Evolutionary conservation across 2,797 vertebrate species (phyloP), one percentile per base, ranked within the genome.

Genomic region (Graptemys geographica): DNA sequence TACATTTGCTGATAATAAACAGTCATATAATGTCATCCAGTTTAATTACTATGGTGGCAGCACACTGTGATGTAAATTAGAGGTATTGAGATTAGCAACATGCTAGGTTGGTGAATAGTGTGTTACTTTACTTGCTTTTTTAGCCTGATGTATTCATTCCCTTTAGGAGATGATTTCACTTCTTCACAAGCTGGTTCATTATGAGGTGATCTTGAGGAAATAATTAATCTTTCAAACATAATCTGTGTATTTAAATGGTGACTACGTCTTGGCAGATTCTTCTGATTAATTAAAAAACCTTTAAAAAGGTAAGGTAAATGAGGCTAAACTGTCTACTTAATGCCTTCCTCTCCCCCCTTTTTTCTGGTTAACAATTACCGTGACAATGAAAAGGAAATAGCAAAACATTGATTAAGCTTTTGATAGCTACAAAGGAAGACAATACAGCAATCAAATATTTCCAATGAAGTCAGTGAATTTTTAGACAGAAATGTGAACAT

Each of bases 51-150:
- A 69, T 52, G 72, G 84, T 11, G 95, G 87, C 76, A 52, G 84
- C 95, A 90, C 90, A 89, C 95, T 96, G 96, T 37, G 97, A 94
- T 92, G 94, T 15, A 95, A 97, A 97, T 91, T 96, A 92, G 88
- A 93, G 57, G 87, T 92, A 85, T 62, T 0, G 6, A 82, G 93
- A 95, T 92, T 86, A 96, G 69, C 49, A 95, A 84, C 93, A 74
- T 16, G 55, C 41, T 72, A 87, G 8, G 11, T 90, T 79, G 79
- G 86, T 55, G 69, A 91, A 92, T 90, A 91, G 31, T n/a, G 44
- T 87, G 83, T 92, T 93, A 37, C 83, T 96, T 88, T 19, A 5
- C 28, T 92, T 74, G 23, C 2, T 78, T 72, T 90, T 81, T 53
- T 49, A 84, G 33, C 69, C 44, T 41, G 41, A 81, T 53, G 53